phyloP scores from a whole-genome alignment of 2,113 vertebrate genomes.

The Gadus chalcogrammus region DNA sequence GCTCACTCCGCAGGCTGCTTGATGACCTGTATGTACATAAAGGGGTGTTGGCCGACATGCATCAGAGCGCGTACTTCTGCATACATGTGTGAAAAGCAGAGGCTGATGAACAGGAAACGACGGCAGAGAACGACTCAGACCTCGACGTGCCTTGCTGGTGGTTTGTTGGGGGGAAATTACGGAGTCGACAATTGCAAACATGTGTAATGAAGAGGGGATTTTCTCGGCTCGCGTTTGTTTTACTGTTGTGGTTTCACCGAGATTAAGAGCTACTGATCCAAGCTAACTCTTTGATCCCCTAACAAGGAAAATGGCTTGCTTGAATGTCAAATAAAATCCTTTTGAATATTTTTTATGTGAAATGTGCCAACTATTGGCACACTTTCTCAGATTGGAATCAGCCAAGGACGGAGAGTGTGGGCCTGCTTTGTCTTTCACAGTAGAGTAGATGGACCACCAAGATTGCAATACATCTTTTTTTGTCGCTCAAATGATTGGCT shows the following conservation, averaged over 20 bases:
- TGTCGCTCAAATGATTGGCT: too few relatives aligned
- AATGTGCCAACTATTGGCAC: too few relatives aligned
- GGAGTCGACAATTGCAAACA: too few relatives aligned
- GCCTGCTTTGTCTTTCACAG: too few relatives aligned
- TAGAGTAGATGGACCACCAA: neutral
- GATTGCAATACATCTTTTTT: neutral
- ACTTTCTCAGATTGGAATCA: too few relatives aligned
- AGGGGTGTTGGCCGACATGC: constrained; percentile 49
- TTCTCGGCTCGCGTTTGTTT: neutral
- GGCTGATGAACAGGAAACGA: constrained; percentile 15
- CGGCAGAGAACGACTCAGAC: neutral
- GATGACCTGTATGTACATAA: constrained; percentile 67
- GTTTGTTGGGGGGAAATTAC: too few relatives aligned
- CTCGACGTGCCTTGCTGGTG: too few relatives aligned
- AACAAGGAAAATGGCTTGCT: neutral
- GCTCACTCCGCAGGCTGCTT: constrained; percentile 51
- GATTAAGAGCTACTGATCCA: neutral
- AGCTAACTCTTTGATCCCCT: neutral
- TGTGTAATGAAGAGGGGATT: too few relatives aligned
- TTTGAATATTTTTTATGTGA: too few relatives aligned
- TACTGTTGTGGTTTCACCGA: neutral
- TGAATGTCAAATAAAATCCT: neutral
- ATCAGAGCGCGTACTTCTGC: constrained; percentile 41
- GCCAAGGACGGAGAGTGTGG: too few relatives aligned
- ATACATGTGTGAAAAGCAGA: constrained; percentile 14